Base-by-base conservation (phyloP, 2,113 vertebrate genomes). In the Dasyornis broadbenti region DNA sequence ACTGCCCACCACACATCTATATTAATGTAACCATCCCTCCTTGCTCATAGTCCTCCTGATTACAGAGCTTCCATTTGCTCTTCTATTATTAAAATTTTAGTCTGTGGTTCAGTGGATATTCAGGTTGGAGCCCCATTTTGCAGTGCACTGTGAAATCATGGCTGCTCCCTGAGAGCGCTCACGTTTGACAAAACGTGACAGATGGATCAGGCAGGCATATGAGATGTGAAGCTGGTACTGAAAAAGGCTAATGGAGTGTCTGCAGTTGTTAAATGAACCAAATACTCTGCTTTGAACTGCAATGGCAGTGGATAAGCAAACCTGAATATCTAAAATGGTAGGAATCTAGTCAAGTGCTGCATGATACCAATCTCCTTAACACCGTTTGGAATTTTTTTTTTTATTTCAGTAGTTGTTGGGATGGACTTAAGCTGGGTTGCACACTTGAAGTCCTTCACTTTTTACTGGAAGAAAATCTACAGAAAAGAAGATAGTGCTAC, bases 241-340 rank as follows among this genome's bases (percentile, higher is more conserved):
- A 90, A 93, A 91, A 94, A 88, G 92, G 94, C 93, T 96, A 96
- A 94, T 95, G 90, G 92, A 88, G 63, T 93, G 85, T 90, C 96
- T 97, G 90, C 79, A 73, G 90, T 95, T 94, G 96, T 94, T 94
- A 96, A 96, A 97, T 90, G 92, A 96, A 94, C 85, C 94, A 94
- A 92, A 90, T 61, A 94, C 80, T 84, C 76, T 78, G 85, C 84
- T 88, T 76, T 92, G 90, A 95, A 93, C 85, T 91, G 91, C 52
- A 27, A 2, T 37, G 52, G 63, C 63, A 77, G 50, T 33, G 47
- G 82, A 70, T 65, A 92, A 72, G 66, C 84, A 90, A 95, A 87
- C 52, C 84, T 80, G 93, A 96, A 85, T 90, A 91, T 92, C 92
- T 85, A 80, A 82, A 59, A 44, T 37, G 71, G 50, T 42, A 80